Percentiles rank a stretch among this genome's conserved stretches.
phyloP scores from a whole-genome alignment of 2,797 vertebrate species.

The Carcharodon carcharias region DNA sequence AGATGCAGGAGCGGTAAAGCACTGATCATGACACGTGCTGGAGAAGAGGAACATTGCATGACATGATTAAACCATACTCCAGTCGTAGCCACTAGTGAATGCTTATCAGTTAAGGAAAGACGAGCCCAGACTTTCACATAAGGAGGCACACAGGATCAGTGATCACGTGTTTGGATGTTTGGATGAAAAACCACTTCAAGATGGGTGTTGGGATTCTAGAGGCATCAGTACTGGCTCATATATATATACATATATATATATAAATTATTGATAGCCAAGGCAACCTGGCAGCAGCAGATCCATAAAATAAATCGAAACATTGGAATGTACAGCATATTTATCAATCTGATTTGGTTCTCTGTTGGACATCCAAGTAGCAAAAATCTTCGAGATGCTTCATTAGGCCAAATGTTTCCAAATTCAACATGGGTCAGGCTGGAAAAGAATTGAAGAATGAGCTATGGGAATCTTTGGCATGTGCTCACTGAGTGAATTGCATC shows the following conservation, averaged over 20 bases:
- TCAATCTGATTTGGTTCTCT: not conserved
- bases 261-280: not conserved
- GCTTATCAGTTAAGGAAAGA: not conserved
- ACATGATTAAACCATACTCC: not conserved
- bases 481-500: not conserved
- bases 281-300: not conserved
- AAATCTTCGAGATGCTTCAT: not conserved
- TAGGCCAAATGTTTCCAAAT: not conserved
- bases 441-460: not conserved
- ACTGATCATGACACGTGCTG: not conserved
- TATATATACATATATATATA: too few species aligned
- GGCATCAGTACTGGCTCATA: not conserved
- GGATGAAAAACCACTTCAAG: not conserved
- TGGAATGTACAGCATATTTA: not conserved
- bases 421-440: not conserved
- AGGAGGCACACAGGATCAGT: not conserved
- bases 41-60: not conserved
- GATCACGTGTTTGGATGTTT: not conserved
- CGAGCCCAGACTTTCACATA: not conserved
- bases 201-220: not conserved
- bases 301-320: not conserved
- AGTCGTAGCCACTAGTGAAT: too few species aligned
- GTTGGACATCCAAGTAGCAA: not conserved
- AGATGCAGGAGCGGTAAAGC: not conserved
- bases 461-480: not conserved